Evolutionary conservation across 2,888 invertebrate genomes (phyloP).

Genomic region (Caenorhabditis sp.): DNA sequence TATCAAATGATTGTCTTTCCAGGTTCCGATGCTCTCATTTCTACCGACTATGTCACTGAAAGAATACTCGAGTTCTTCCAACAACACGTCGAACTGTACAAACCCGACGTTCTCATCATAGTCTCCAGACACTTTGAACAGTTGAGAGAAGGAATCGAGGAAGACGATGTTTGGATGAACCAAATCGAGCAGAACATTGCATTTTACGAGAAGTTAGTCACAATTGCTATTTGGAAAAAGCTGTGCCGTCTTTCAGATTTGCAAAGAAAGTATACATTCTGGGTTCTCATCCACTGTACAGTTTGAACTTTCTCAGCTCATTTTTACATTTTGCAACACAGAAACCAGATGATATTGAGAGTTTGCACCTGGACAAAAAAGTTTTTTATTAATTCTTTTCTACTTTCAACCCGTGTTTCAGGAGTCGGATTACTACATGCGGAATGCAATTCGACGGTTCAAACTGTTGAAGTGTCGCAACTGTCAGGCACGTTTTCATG

Average conservation of each 20-base stretch:
- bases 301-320: neutral
- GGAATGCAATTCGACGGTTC: constrained; percentile 23
- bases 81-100: neutral
- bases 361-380: constrained; percentile 19
- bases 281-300: constrained; percentile 3
- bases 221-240: neutral
- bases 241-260: constrained; percentile 1
- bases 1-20: too few relatives aligned
- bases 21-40: neutral
- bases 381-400: too few relatives aligned
- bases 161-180: constrained; percentile 1
- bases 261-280: constrained; percentile 4
- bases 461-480: constrained; percentile 5
- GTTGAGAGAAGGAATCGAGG: neutral
- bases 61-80: neutral
- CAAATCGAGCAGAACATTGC: constrained; percentile 21
- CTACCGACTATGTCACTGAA: neutral
- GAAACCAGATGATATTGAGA: constrained; percentile 16
- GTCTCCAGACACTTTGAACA: neutral
- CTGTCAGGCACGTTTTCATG: neutral
- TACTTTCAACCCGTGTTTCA: too few relatives aligned
- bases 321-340: constrained; percentile 13
- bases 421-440: constrained; percentile 28
- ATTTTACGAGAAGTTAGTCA: constrained; percentile 15
- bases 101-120: constrained; percentile 28